Percentiles rank a stretch among this genome's conserved stretches.
Evolutionary conservation across 2,113 vertebrate species (phyloP).

Genomic region (Thymallus thymallus): DNA sequence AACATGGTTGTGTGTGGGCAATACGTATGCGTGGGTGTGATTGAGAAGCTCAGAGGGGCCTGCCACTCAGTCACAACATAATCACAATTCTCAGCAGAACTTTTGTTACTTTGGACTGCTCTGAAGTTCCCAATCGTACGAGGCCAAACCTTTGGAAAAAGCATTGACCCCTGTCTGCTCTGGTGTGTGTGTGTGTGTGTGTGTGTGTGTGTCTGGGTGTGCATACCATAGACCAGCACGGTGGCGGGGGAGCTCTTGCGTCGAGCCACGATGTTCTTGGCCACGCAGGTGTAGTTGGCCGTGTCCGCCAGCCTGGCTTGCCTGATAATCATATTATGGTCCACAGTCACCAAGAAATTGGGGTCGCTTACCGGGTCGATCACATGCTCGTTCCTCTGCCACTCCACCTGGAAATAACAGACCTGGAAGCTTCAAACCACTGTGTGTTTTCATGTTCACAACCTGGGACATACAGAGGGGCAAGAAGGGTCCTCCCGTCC

Average conservation of each 20-base stretch:
- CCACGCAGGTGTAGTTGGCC: slow-evolving; percentile 97
- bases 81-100: no score
- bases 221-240: slow-evolving; percentile 88
- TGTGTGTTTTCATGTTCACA: slow-evolving; percentile 30
- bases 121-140: slow-evolving; percentile 5
- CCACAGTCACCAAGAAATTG: slow-evolving; percentile 88
- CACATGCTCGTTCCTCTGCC: slow-evolving; percentile 92
- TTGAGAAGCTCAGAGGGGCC: neutral
- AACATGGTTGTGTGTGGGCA: neutral
- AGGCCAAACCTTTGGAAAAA: neutral
- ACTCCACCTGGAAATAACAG: slow-evolving; percentile 84
- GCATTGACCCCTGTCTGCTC: slow-evolving; percentile 7
- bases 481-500: no score
- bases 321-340: slow-evolving; percentile 93
- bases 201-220: slow-evolving; percentile 43
- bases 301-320: slow-evolving; percentile 94
- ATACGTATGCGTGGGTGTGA: neutral
- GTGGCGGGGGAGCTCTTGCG: slow-evolving; percentile 88
- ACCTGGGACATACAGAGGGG: neutral
- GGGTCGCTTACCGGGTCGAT: slow-evolving; percentile 87
- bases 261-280: slow-evolving; percentile 97
- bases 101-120: neutral
- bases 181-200: neutral
- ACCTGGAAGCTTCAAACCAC: no score
- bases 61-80: neutral